phyloP scores from a whole-genome alignment of 2,888 invertebrate species.

The Arenicola marina region DNA sequence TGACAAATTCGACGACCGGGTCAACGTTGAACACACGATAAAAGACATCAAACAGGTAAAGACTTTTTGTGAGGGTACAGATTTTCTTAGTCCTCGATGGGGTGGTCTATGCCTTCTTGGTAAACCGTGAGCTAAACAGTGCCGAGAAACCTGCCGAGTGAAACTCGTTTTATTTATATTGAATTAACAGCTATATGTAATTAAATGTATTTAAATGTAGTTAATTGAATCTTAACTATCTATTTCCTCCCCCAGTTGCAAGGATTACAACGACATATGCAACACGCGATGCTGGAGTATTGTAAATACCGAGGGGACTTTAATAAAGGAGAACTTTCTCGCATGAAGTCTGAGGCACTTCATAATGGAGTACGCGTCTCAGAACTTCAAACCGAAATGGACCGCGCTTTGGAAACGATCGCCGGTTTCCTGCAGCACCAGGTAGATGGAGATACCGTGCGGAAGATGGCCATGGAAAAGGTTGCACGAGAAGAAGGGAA shows the following conservation, averaged over 20 bases:
- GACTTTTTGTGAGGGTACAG: neutral
- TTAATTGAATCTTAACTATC: no score
- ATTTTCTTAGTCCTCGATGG: no score
- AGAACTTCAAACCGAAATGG: conserved; percentile 32
- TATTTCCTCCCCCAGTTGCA: conserved; percentile 39
- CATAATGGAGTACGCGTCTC: conserved; percentile 38
- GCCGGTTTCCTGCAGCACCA: conserved; percentile 49
- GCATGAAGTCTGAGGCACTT: conserved; percentile 45
- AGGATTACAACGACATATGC: conserved; percentile 51
- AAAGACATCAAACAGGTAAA: conserved; percentile 55
- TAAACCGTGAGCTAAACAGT: no score
- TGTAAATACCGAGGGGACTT: conserved; percentile 53
- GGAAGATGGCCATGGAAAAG: conserved; percentile 5
- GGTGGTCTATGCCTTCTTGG: no score
- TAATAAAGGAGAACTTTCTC: conserved; percentile 46
- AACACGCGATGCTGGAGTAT: conserved; percentile 49
- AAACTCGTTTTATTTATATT: no score
- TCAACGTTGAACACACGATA: conserved; percentile 48
- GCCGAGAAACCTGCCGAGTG: no score
- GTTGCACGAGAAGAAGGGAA: neutral
- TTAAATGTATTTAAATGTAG: no score
- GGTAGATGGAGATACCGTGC: conserved; percentile 37
- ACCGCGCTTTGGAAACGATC: conserved; percentile 47
- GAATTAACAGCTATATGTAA: no score
- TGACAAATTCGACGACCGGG: conserved; percentile 48